phyloP scores from a whole-genome alignment of 2,113 vertebrate species.

The Toxotes jaculatrix region DNA sequence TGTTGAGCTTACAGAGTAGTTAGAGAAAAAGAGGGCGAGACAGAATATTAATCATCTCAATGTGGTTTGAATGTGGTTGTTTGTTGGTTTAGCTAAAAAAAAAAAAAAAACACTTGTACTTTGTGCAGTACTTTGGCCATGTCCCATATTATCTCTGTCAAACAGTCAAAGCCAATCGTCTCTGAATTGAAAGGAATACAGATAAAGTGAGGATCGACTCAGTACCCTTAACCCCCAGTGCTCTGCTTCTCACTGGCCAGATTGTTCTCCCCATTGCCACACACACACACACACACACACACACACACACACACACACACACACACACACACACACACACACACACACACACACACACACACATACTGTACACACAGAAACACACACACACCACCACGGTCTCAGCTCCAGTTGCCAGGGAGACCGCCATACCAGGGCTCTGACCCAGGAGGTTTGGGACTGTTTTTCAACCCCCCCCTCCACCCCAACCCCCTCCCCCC shows the following conservation, averaged over 20 bases:
- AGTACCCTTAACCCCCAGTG: constrained; percentile 45
- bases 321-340: constrained; percentile 35
- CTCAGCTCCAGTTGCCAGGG: constrained; percentile 90
- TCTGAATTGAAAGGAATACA: constrained; percentile 37
- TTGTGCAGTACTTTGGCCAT: neutral
- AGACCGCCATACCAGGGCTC: constrained; percentile 95
- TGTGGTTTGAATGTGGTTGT: constrained; percentile 24
- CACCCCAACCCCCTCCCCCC: constrained; percentile 69
- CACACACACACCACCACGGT: constrained; percentile 60
- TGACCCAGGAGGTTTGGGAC: constrained; percentile 92
- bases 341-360: constrained; percentile 31
- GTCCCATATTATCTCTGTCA: constrained; percentile 3
- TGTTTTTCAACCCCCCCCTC: constrained; percentile 84
- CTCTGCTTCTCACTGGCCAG: constrained; percentile 84
- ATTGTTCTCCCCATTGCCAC: constrained; percentile 84
- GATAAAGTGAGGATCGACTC: constrained; percentile 51
- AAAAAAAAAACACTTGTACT: neutral
- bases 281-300: constrained; percentile 21
- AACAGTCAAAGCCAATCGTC: constrained; percentile 1
- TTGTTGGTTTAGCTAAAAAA: constrained; percentile 22
- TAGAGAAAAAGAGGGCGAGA: constrained; percentile 40
- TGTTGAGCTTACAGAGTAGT: constrained; percentile 73
- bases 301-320: constrained; percentile 28
- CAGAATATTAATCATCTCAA: constrained; percentile 37
- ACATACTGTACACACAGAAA: constrained; percentile 27